Evolutionary conservation across 2,113 vertebrate species (phyloP).

Genomic region (Thermophis baileyi): DNA sequence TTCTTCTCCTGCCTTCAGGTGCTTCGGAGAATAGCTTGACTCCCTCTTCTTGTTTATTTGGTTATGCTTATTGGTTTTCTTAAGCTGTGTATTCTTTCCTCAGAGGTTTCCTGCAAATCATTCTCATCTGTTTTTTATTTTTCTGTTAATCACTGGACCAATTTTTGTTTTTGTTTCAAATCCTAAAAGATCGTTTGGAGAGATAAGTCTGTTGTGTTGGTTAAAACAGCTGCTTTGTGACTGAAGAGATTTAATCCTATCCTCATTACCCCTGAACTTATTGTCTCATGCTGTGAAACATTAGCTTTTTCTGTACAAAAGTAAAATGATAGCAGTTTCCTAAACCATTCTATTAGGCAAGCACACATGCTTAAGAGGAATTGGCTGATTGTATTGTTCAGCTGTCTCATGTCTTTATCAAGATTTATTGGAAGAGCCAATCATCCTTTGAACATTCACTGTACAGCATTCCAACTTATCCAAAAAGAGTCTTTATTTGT

Average conservation of each 20-base stretch:
- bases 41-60: not conserved
- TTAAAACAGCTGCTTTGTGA: not conserved
- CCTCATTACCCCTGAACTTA: fast-evolving
- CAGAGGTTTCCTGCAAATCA: not conserved
- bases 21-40: not conserved
- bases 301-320: not conserved
- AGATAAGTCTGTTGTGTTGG: not conserved
- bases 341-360: not conserved
- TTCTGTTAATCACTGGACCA: constrained; percentile 1
- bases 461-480: not conserved
- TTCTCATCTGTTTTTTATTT: not conserved
- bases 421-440: not conserved
- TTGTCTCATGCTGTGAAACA: not conserved
- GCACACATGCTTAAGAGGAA: not conserved
- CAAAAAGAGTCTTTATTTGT: not conserved
- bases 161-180: not conserved
- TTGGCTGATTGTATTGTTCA: not conserved
- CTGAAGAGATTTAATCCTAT: not conserved
- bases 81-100: not conserved
- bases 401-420: not conserved
- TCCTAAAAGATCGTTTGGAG: not conserved
- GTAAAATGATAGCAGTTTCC: constrained; percentile 7
- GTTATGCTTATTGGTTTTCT: not conserved
- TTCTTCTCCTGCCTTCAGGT: not conserved
- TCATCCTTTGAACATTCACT: constrained; percentile 2